These are phyloP conservation scores for Saguinus imperator DNA, from an alignment of 2,113 vertebrate species.

Conservation along the genomic window DNA sequence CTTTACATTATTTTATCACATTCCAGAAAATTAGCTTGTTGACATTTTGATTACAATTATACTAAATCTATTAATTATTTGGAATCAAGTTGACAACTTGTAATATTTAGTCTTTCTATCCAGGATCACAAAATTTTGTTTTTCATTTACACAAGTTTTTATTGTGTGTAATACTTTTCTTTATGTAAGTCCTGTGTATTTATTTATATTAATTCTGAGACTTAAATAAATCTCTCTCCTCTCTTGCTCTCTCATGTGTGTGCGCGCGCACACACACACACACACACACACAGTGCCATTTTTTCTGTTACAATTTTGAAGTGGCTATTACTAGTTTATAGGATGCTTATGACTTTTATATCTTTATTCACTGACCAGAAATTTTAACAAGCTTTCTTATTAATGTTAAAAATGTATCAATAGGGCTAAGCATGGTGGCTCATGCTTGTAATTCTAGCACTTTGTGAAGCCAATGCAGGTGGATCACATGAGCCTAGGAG, in stretches of 20 bases:
- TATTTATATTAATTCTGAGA: not conserved
- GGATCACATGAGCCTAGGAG: no score
- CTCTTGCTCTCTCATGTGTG: not conserved
- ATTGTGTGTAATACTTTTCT: not conserved
- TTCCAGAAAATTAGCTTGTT: conserved; percentile 9
- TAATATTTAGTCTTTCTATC: not conserved
- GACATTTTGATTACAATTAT: not conserved
- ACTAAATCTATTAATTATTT: not conserved
- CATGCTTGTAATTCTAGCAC: no score
- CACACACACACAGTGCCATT: not conserved
- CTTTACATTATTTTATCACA: conserved; percentile 20
- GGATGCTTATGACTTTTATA: not conserved
- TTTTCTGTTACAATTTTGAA: not conserved
- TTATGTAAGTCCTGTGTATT: not conserved
- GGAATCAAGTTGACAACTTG: not conserved
- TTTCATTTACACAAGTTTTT: not conserved
- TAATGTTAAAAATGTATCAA: not conserved
- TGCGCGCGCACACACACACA: not conserved
- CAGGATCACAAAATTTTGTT: not conserved
- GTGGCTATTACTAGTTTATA: not conserved
- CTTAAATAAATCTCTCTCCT: no score
- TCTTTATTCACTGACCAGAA: not conserved
- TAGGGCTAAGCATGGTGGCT: not conserved
- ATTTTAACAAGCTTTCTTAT: not conserved
- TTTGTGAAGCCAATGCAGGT: no score